A percentile compares a stretch with the other conserved stretches of the same genome.
phyloP scores from a whole-genome alignment of 2,797 vertebrate species.

The Phaenicophaeus curvirostris region DNA sequence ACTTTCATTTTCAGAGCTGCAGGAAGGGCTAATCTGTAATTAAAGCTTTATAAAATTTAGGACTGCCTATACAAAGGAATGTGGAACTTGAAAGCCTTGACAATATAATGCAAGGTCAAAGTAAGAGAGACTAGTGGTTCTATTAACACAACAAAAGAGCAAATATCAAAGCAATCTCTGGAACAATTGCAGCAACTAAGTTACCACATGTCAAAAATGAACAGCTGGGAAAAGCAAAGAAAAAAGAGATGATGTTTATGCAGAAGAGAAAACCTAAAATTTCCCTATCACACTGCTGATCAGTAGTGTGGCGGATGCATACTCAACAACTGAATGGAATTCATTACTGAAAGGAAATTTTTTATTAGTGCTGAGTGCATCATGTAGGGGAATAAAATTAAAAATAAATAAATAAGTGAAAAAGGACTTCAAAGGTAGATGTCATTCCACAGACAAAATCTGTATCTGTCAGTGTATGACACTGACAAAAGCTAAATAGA shows the following conservation, averaged over 20 bases:
- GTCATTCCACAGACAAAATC: not conserved
- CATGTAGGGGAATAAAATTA: not conserved
- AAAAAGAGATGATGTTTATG: not conserved
- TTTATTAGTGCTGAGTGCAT: constrained; percentile 6
- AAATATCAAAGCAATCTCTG: constrained; percentile 53
- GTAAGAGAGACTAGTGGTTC: not conserved
- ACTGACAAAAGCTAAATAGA: constrained; percentile 28
- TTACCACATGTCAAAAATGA: constrained; percentile 20
- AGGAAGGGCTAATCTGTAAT: constrained; percentile 14
- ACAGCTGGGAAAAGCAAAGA: not conserved
- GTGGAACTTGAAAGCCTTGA: constrained; percentile 3
- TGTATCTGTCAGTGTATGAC: constrained; percentile 5
- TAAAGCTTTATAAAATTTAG: constrained; percentile 12
- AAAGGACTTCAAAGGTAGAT: constrained; percentile 38
- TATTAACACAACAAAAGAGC: constrained; percentile 56
- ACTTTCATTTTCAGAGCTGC: not conserved
- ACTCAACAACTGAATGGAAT: constrained; percentile 27
- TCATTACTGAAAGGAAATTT: constrained; percentile 24
- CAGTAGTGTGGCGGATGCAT: not conserved
- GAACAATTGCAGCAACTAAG: constrained; percentile 44
- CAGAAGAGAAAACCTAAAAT: not conserved
- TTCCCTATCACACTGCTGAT: constrained; percentile 20
- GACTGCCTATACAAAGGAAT: not conserved
- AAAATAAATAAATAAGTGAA: not conserved
- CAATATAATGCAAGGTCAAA: constrained; percentile 57